phyloP scores from a whole-genome alignment of 2,797 vertebrate genomes.

The Sebastes glaucus region DNA sequence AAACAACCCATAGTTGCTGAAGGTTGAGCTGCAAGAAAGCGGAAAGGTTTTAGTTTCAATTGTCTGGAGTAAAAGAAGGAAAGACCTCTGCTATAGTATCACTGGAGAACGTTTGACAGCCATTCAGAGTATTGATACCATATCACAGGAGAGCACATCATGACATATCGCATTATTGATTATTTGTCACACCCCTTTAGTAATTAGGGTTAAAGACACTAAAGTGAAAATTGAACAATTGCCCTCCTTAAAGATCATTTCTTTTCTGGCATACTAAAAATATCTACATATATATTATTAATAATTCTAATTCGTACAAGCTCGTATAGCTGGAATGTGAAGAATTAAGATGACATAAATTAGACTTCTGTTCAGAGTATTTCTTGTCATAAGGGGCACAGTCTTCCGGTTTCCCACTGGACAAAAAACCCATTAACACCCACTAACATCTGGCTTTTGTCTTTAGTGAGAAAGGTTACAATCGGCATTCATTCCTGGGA shows the following conservation, averaged over 20 bases:
- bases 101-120: not conserved
- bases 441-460: too few relatives aligned
- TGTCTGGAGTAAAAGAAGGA: not conserved
- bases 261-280: not conserved
- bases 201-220: conserved; percentile 35
- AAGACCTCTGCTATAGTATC: not conserved
- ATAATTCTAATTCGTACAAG: not conserved
- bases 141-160: conserved; percentile 21
- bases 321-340: not conserved
- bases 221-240: not conserved
- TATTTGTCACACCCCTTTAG: conserved; percentile 12
- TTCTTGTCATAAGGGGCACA: too few relatives aligned
- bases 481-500: too few relatives aligned
- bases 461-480: too few relatives aligned
- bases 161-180: conserved; percentile 30
- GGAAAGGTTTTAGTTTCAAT: not conserved
- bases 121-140: conserved; percentile 17
- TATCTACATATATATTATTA: not conserved
- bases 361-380: too few relatives aligned
- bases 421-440: too few relatives aligned
- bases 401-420: too few relatives aligned
- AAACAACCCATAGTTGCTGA: not conserved
- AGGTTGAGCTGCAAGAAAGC: not conserved
- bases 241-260: not conserved
- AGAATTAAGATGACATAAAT: not conserved